Conservation (phyloP, 2,888 invertebrate genomes). For the Pharmacophagus antenor region DNA sequence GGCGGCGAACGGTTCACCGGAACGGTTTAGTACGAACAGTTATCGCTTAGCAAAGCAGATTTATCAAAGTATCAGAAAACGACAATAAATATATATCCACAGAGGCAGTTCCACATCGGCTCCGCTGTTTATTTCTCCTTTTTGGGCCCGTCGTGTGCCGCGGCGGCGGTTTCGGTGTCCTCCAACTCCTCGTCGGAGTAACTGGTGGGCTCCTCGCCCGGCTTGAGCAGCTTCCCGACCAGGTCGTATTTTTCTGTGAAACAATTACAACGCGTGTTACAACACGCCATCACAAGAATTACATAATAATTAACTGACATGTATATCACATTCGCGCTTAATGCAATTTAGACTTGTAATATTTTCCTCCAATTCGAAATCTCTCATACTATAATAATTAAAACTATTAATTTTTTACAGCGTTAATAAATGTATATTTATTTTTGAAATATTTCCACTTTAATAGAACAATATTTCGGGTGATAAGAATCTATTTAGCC, state of each 20-base stretch:
- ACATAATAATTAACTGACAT: too few species aligned
- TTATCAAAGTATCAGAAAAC: constrained; percentile 22
- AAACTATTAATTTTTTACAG: too few species aligned
- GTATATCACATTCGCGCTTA: too few species aligned
- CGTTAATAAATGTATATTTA: too few species aligned
- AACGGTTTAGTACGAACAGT: constrained; percentile 8
- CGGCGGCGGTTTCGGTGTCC: constrained; percentile 63
- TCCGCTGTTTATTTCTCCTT: constrained; percentile 54
- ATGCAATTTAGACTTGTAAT: too few species aligned
- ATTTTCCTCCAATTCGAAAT: too few species aligned
- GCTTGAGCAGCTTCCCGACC: constrained; percentile 93
- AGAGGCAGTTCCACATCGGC: constrained; percentile 4
- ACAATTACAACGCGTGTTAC: too few species aligned
- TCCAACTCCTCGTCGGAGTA: constrained; percentile 94
- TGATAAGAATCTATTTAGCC: too few species aligned
- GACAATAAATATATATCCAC: constrained; percentile 18
- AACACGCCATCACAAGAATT: too few species aligned
- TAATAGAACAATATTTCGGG: too few species aligned
- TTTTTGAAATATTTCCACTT: too few species aligned
- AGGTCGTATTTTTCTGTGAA: constrained; percentile 94
- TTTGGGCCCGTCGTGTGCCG: constrained; percentile 49
- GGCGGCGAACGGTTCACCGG: not conserved
- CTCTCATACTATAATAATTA: too few species aligned
- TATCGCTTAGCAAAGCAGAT: constrained; percentile 22
- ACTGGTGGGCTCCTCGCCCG: constrained; percentile 93